phyloP scores from a whole-genome alignment of 1,140 invertebrate species.

The Euschistus heros region DNA sequence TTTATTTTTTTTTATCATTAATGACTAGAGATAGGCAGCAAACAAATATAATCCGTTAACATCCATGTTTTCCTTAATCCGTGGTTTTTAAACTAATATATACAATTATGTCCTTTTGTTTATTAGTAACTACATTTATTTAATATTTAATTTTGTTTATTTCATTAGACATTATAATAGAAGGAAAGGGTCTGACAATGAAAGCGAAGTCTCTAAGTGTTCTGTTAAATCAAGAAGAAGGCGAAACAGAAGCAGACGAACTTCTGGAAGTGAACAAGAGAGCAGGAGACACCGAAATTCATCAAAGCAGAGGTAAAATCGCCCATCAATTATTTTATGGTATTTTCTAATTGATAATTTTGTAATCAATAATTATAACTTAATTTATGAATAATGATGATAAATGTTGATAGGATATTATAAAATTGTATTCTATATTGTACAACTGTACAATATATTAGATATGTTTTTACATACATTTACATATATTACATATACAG shows the following conservation, averaged over 20 bases:
- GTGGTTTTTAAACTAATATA: background rate
- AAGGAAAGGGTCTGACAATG: constrained; percentile 72
- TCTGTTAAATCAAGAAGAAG: constrained; percentile 42
- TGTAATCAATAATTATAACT: too few relatives aligned
- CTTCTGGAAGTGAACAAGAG: constrained; percentile 25
- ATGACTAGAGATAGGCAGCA: too few relatives aligned
- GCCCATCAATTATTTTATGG: too few relatives aligned
- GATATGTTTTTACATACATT: too few relatives aligned
- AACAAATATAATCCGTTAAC: background rate
- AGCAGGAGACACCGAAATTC: constrained; percentile 10
- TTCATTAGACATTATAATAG: constrained; percentile 59
- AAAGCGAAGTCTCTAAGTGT: constrained; percentile 73
- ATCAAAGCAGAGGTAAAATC: constrained; percentile 23
- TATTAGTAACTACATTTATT: too few relatives aligned
- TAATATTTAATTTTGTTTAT: constrained; percentile 34
- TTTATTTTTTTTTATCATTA: too few relatives aligned
- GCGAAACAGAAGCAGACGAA: constrained; percentile 24
- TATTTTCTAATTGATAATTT: too few relatives aligned
- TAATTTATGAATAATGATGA: too few relatives aligned
- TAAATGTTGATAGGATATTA: too few relatives aligned
- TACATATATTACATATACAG: too few relatives aligned
- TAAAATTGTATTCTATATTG: too few relatives aligned
- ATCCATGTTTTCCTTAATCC: background rate
- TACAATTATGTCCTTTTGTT: background rate
- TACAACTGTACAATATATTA: too few relatives aligned